Percentiles rank a stretch among this genome's conserved stretches.
Evolutionary conservation across 1,140 invertebrate genomes (phyloP).

Genomic region (Hyles vespertilio): DNA sequence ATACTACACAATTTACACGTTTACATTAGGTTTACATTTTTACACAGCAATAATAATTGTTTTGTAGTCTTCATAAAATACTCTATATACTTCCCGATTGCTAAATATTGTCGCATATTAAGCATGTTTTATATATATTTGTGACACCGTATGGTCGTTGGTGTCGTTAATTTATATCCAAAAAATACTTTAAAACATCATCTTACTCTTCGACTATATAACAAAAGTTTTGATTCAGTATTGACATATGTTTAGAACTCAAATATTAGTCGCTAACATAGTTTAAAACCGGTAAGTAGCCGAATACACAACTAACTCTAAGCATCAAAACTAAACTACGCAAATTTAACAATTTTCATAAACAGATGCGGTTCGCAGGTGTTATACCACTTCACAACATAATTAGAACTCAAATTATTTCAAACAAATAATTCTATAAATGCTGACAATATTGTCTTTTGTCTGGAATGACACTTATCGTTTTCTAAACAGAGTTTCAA

Average conservation of each 20-base stretch:
- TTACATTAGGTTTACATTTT: slow-evolving; percentile 74
- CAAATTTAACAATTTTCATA: slow-evolving; percentile 46
- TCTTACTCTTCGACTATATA: slow-evolving; percentile 29
- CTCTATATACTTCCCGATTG: slow-evolving; percentile 66
- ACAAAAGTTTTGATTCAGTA: slow-evolving; percentile 13
- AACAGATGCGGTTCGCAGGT: slow-evolving; percentile 28
- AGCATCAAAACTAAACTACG: slow-evolving; percentile 46
- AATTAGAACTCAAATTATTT: slow-evolving; percentile 27
- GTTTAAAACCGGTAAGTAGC: slow-evolving; percentile 40
- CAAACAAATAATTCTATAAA: slow-evolving; percentile 68
- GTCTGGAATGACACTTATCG: slow-evolving; percentile 71
- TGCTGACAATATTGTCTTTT: slow-evolving; percentile 73
- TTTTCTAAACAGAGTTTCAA: slow-evolving; percentile 41
- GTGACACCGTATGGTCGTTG: slow-evolving; percentile 46
- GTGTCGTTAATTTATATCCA: slow-evolving; percentile 47
- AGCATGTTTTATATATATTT: slow-evolving; percentile 49
- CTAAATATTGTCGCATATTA: slow-evolving; percentile 74
- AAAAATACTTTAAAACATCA: slow-evolving; percentile 37
- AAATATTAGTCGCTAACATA: slow-evolving; percentile 49
- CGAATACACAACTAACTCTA: slow-evolving; percentile 47
- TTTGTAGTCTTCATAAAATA: slow-evolving; percentile 70
- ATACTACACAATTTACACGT: slow-evolving; percentile 74
- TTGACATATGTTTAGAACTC: slow-evolving; percentile 14
- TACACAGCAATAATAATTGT: slow-evolving; percentile 73
- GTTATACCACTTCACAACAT: slow-evolving; percentile 18